Evolutionary conservation across 2,113 vertebrate genomes (phyloP), one percentile per base, ranked within the genome.

Genomic region (Tringa solitaria): DNA sequence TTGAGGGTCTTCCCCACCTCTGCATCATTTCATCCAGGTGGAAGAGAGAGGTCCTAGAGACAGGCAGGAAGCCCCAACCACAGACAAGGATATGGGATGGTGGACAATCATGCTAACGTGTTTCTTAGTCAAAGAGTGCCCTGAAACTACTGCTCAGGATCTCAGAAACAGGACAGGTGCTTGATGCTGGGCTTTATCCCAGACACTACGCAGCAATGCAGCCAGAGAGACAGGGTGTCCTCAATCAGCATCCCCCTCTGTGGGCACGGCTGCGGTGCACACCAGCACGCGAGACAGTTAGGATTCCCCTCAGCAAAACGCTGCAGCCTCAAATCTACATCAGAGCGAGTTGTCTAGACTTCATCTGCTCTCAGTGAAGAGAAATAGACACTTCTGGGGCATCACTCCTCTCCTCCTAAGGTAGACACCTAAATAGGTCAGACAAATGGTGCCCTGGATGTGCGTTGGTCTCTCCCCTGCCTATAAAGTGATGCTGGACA

Each of bases 381-480:
- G 95, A 91, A 97, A 93, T 77, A 96, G 96, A 97, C 96, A 97
- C 96, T 97, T 96, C 93, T 97, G 95, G 96, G 96, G 81, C 96
- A 97, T 60, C 87, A 82, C 61, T 96, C 77, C 81, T 93, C 87
- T 89, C 77, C 84, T 96, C 54, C 67, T 39, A 46, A 93, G 93
- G 93, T 96, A 96, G 95, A 89, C 81, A 91, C 81, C 81, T 96
- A 97, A 96, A 93, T 94, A 97, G 95, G 96, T 94, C 94, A 96
- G 80, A 89, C 6, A 9, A 82, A 91, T 0, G 0, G 57, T 53
- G 54, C 4, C 9, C 46, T 89, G 91, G 35, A 63, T 90, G 60
- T 45, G 26, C 1, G 12, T 79, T 91, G 78, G 70, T 72, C 65
- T 85, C 91, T 91, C 61, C 48, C 3, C 30, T 82, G 61, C 74